Evolutionary conservation across 2,888 invertebrate genomes (phyloP).

Genomic region (Byasa hedistus): DNA sequence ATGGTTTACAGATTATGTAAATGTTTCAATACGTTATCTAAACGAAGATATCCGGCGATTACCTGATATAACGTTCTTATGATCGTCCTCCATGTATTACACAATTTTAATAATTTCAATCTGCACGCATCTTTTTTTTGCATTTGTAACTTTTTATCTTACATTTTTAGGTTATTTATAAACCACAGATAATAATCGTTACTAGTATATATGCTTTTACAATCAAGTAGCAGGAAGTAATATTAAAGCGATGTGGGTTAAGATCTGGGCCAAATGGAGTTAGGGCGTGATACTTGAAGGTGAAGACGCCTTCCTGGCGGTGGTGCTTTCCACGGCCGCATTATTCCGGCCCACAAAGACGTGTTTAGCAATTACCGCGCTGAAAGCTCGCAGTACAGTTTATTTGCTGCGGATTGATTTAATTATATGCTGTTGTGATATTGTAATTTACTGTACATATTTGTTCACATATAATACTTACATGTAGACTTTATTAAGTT

Average conservation of each 20-base stretch:
- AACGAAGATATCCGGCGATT: slow-evolving; percentile 28
- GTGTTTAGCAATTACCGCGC: slow-evolving; percentile 31
- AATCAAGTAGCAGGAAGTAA: slow-evolving; percentile 46
- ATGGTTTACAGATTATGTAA: slow-evolving; percentile 42
- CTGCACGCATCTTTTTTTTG: neutral
- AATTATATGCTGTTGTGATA: slow-evolving; percentile 22
- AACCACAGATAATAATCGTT: too few relatives aligned
- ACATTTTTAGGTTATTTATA: too few relatives aligned
- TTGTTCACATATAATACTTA: slow-evolving; percentile 8
- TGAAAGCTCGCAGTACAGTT: slow-evolving; percentile 29
- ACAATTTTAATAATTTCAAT: slow-evolving; percentile 15
- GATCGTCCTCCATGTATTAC: slow-evolving; percentile 5
- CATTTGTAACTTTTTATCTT: neutral
- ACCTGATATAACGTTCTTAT: slow-evolving; percentile 11
- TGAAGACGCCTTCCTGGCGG: slow-evolving; percentile 57
- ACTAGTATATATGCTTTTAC: neutral
- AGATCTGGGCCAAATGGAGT: slow-evolving; percentile 51
- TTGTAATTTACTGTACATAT: slow-evolving; percentile 15
- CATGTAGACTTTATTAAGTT: neutral
- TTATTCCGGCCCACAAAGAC: slow-evolving; percentile 31
- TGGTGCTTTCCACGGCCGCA: slow-evolving; percentile 26
- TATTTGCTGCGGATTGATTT: slow-evolving; percentile 26
- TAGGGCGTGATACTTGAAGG: slow-evolving; percentile 47
- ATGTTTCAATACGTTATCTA: slow-evolving; percentile 27
- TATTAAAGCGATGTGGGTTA: slow-evolving; percentile 42